Percentiles rank a stretch among this genome's conserved stretches.
These are phyloP conservation scores for Hirundichthys speculiger DNA, from an alignment of 2,113 vertebrate species.

Conservation along the genomic window DNA sequence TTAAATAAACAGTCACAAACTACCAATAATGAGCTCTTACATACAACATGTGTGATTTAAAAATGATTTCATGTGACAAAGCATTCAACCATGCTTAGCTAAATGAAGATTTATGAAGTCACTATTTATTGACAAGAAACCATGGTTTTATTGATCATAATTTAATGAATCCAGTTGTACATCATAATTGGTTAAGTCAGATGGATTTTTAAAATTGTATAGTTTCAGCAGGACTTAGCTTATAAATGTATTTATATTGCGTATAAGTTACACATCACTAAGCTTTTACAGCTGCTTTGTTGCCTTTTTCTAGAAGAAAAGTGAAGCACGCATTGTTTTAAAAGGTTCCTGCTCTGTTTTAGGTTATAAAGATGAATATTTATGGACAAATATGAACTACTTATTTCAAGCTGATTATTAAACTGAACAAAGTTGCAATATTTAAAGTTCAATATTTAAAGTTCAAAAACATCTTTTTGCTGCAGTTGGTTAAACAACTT, in stretches of 20 bases:
- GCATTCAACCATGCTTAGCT: constrained; percentile 5
- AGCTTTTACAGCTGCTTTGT: background rate
- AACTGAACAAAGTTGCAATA: too few species aligned
- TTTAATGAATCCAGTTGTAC: constrained; percentile 12
- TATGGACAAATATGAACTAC: too few species aligned
- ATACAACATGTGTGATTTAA: background rate
- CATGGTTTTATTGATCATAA: constrained; percentile 10
- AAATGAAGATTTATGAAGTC: constrained; percentile 18
- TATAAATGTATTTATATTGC: constrained; percentile 6
- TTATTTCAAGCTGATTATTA: too few species aligned
- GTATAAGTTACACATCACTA: constrained; percentile 8
- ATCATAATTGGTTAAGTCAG: background rate
- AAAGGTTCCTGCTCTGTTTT: background rate
- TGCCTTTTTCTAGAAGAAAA: background rate
- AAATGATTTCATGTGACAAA: constrained; percentile 14
- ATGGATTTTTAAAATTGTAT: background rate
- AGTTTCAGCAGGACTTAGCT: constrained; percentile 17
- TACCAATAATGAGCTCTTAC: background rate
- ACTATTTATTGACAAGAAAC: constrained; percentile 22
- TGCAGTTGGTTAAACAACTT: too few species aligned
- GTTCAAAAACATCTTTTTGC: too few species aligned
- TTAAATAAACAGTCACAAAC: constrained; percentile 1
- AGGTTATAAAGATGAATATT: too few species aligned
- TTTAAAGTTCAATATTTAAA: too few species aligned
- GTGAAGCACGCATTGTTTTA: background rate